Base-by-base conservation (phyloP, 2,797 vertebrate genomes). In the Acrossocheilus wenchowensis region DNA sequence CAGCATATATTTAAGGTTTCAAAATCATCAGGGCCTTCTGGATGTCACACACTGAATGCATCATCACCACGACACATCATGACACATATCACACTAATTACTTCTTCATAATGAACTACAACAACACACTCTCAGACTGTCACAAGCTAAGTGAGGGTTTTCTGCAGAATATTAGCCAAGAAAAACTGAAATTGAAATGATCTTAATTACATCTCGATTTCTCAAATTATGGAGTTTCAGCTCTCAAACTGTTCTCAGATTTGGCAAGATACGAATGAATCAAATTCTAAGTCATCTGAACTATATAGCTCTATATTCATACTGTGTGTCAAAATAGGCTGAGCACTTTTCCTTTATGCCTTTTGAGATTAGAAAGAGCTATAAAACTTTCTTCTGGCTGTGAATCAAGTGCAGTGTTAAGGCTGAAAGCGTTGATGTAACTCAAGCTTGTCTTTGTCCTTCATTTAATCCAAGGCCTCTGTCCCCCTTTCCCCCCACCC, bases 361-460 rank as follows among this genome's bases (percentile, higher is more conserved):
- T 48, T 48, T 81, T 66, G 26, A 66, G 43, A 66, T 81, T 52
- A 54, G 36, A 52, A 52, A 52, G 66, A 71, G 66, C 34, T 71
- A 17, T 19, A 7, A 1, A 68, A 34, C 26, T 23, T 71, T 39
- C 48, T 6, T 5, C 66, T 82, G 34, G 8, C 45, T 54, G 9
- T 43, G 48, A 41, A 48, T 82, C 21, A 48, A 81, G 17, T 8
- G 41, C 39, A 69, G 19, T 69, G 43, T 69, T 15, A 68, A 79
- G 54, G n/a, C 23, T 64, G n/a, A 64, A 80, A 48, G 57, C 6
- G 19, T 30, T 68, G 26, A 68, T 81, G 26, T 50, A 68, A 68
- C 90, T 89, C 86, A 88, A 87, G 87, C 89, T 90, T 92, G 89
- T 90, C 90, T 69, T 64, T 80, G 57, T 66, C 62, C 72, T 60